Conservation (phyloP, 1,140 invertebrate species). For the Tribolium castaneum region DNA sequence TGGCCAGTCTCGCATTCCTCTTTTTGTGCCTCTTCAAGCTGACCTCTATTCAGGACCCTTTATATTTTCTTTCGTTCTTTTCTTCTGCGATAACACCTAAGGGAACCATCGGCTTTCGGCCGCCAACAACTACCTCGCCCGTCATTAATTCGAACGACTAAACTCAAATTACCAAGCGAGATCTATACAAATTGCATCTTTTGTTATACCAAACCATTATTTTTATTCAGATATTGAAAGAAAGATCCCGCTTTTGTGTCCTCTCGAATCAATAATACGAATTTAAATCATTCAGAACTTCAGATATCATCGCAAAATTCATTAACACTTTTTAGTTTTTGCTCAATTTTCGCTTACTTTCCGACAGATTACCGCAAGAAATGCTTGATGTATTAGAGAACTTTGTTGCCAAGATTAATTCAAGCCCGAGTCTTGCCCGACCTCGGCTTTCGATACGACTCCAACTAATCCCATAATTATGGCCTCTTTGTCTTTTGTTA, state of each 20-base stretch:
- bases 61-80: conserved; percentile 41
- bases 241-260: background rate
- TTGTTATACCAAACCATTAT: conserved; percentile 35
- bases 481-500: conserved; percentile 25
- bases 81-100: conserved; percentile 33
- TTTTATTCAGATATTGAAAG: conserved; percentile 37
- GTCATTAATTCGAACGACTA: conserved; percentile 42
- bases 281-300: background rate
- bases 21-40: conserved; percentile 38
- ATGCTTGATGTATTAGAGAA: conserved; percentile 31
- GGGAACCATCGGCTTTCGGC: conserved; percentile 39
- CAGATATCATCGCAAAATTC: background rate
- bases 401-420: conserved; percentile 35
- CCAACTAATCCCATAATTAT: conserved; percentile 32
- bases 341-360: background rate
- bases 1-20: conserved; percentile 29
- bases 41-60: conserved; percentile 29
- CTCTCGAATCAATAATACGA: conserved; percentile 4
- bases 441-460: conserved; percentile 19
- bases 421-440: conserved; percentile 1
- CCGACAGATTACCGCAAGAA: conserved; percentile 22
- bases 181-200: conserved; percentile 43
- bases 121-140: conserved; percentile 31
- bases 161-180: conserved; percentile 39
- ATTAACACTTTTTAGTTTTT: too few relatives aligned